Conservation (phyloP, 2,797 vertebrate species). For the Sebastes matsubarae region DNA sequence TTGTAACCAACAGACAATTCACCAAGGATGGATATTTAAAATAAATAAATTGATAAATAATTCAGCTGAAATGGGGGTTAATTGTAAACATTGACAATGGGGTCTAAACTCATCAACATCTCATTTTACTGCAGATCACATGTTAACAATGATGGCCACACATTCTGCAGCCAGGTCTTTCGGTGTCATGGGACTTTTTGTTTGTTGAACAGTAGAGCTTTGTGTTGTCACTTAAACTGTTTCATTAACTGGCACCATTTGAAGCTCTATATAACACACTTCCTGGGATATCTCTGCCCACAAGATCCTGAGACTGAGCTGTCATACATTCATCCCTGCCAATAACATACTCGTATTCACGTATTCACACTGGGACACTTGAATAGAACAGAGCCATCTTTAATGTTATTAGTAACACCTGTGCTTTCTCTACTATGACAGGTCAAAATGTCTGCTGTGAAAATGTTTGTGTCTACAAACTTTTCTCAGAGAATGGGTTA, state of each 20-base stretch:
- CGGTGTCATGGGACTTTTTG: neutral
- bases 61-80: constrained; percentile 51
- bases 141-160: constrained; percentile 40
- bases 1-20: constrained; percentile 31
- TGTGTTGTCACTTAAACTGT: neutral
- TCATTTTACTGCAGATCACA: constrained; percentile 22
- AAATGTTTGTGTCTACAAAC: neutral
- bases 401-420: neutral
- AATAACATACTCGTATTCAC: neutral
- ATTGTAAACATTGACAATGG: constrained; percentile 56
- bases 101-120: constrained; percentile 38
- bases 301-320: neutral
- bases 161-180: constrained; percentile 5
- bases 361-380: neutral
- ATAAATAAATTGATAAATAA: neutral
- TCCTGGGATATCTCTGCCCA: neutral
- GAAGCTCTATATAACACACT: neutral
- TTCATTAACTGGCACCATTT: neutral
- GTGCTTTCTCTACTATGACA: neutral
- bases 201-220: neutral
- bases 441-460: neutral
- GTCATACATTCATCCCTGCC: neutral
- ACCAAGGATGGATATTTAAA: neutral
- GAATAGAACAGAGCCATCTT: neutral
- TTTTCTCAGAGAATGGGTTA: too few relatives aligned